Evolutionary conservation across 2,797 vertebrate genomes (phyloP), one percentile per base, ranked within the genome.

Genomic region (Sebastes melanostomus): DNA sequence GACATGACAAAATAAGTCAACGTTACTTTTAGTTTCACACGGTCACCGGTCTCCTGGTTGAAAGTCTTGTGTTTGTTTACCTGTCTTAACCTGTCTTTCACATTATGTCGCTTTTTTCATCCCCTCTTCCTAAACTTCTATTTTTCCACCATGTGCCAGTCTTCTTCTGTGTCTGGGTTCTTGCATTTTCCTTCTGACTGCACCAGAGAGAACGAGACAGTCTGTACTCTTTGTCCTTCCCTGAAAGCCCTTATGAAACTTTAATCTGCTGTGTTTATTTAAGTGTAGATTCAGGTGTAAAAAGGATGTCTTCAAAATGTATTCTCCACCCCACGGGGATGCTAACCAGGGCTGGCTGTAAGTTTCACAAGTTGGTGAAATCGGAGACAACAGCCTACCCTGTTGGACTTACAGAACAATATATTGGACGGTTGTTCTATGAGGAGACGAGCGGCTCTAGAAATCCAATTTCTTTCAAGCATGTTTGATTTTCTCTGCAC

Each of bases 221-320:
- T 65, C 52, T 61, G 81, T 73, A 27, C 71, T 75, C 32, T 66
- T 68, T 65, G 71, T 85, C 71, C 56, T 68, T 8, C 70, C 65
- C 59, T 54, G 22, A 61, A 59, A 66, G 76, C 55, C 6, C 13
- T 58, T n/a, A 87, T 87, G 10, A 79, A 91, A 71, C 72, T 71
- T 89, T 73, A 75, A 87, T 77, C 65, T 63, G 38, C 60, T 46
- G 62, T 58, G 55, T 68, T 80, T 61, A n/a, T 77, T 70, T 66
- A 67, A 66, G 22, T 12, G 1, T 56, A 62, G 52, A 70, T 71
- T 70, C 62, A 68, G 74, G 52, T 34, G 27, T 68, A 75, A 58
- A 42, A 38, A 34, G 34, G 30, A 78, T 71, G 25, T 60, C 20
- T 34, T 60, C 65, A 60, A 56, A 73, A 80, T 72, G 34, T 52